A percentile compares a stretch with the other conserved stretches of the same genome.
Conservation (phyloP, 53 echinoderm and acorn worm genomes). For the Henricia sp. region DNA sequence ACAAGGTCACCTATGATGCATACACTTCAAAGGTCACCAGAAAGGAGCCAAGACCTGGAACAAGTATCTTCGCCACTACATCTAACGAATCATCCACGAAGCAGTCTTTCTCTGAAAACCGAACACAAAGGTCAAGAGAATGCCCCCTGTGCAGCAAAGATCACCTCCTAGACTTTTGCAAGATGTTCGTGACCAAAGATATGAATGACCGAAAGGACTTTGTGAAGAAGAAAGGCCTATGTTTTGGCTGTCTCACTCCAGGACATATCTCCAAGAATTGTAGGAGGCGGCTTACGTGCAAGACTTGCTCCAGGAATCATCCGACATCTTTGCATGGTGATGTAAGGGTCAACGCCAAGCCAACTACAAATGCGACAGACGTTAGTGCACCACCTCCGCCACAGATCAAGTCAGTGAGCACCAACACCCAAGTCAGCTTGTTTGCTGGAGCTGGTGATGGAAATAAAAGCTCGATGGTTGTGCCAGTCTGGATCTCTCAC, state of each 20-base stretch:
- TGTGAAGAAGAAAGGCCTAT: slow-evolving; percentile 17
- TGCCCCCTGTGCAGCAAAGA: neutral
- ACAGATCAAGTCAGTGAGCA: neutral
- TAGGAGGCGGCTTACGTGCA: neutral
- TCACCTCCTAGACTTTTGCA: neutral
- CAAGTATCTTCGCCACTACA: neutral
- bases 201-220: neutral
- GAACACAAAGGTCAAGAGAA: neutral
- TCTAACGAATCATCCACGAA: neutral
- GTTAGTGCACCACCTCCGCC: too few relatives aligned
- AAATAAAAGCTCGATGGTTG: slow-evolving; percentile 29
- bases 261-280: slow-evolving; percentile 1
- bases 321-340: slow-evolving; percentile 7
- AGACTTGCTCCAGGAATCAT: neutral
- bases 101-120: neutral
- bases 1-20: neutral
- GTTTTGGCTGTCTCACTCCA: neutral
- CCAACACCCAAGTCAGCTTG: slow-evolving; percentile 4
- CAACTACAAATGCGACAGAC: too few relatives aligned
- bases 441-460: neutral
- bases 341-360: neutral
- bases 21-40: neutral
- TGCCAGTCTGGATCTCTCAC: slow-evolving; percentile 48
- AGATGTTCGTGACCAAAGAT: neutral
- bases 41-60: neutral